A percentile compares a stretch with the other conserved stretches of the same genome.
Evolutionary conservation across 1,140 invertebrate species (phyloP).

Genomic region (Ceratosolen solmsi): DNA sequence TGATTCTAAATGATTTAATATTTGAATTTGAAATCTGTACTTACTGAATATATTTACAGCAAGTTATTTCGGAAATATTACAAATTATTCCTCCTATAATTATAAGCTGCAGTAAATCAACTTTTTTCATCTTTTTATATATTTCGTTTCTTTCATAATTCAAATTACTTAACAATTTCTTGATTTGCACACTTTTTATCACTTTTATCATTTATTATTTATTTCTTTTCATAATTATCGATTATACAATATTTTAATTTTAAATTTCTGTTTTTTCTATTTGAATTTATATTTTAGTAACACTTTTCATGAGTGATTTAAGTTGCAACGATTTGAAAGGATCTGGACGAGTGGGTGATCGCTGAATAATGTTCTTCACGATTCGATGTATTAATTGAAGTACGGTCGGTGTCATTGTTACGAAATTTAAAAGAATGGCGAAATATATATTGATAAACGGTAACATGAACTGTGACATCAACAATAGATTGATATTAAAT

Average conservation of each 20-base stretch:
- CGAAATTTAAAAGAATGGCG: slow-evolving; percentile 20
- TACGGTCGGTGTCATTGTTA: background rate
- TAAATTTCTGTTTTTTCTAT: background rate
- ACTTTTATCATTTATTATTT: background rate
- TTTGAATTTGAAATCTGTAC: background rate
- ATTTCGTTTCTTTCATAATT: slow-evolving; percentile 24
- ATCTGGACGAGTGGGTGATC: background rate
- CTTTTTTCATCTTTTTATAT: slow-evolving; percentile 33
- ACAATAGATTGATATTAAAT: slow-evolving; percentile 46
- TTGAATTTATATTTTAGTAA: background rate
- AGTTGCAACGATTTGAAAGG: background rate
- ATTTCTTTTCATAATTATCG: slow-evolving; percentile 26
- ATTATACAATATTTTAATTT: background rate
- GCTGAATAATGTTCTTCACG: background rate
- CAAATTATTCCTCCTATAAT: slow-evolving; percentile 21
- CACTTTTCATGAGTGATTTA: background rate
- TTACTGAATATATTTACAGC: slow-evolving; percentile 29
- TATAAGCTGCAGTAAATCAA: slow-evolving; percentile 14
- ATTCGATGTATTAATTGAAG: background rate
- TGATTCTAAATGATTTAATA: background rate
- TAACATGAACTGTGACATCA: background rate
- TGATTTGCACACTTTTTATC: background rate
- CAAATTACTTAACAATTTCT: background rate
- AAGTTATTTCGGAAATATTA: background rate
- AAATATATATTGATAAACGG: slow-evolving; percentile 22